These are phyloP conservation scores for Adoxophyes honmai DNA, from an alignment of 1,140 invertebrate species.

Conservation along the genomic window DNA sequence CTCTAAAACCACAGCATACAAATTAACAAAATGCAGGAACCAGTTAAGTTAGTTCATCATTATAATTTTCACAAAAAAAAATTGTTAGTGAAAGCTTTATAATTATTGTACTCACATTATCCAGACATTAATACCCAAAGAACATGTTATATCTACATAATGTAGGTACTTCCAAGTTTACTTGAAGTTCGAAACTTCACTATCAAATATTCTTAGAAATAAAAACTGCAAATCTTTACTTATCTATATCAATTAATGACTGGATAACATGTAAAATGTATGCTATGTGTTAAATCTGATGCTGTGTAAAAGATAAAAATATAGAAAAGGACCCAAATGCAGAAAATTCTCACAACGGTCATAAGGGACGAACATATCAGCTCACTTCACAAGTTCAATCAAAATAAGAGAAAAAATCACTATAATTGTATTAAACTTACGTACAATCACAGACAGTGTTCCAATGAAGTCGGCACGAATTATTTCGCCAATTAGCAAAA, in stretches of 20 bases:
- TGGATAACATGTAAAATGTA: too few species aligned
- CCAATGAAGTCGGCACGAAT: slow-evolving; percentile 61
- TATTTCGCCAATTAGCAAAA: slow-evolving; percentile 51
- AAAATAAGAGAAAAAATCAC: not conserved
- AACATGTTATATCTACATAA: too few species aligned
- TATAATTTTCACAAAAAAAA: not conserved
- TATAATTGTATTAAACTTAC: slow-evolving; percentile 30
- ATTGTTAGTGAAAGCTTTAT: not conserved
- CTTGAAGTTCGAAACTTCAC: too few species aligned
- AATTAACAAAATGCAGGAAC: not conserved
- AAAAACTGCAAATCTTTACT: too few species aligned
- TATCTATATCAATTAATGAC: too few species aligned
- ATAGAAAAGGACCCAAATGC: slow-evolving; percentile 23
- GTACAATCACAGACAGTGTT: slow-evolving; percentile 67
- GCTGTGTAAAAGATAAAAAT: slow-evolving; percentile 14
- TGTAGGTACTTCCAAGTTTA: too few species aligned
- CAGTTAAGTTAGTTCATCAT: too few species aligned
- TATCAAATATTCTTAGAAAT: not conserved
- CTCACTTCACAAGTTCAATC: too few species aligned
- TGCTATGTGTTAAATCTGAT: too few species aligned
- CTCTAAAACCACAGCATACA: slow-evolving; percentile 2
- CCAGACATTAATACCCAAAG: too few species aligned
- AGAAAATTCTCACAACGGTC: slow-evolving; percentile 26
- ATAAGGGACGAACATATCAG: slow-evolving; percentile 22
- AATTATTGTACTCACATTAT: slow-evolving; percentile 1